A percentile compares a stretch with the other conserved stretches of the same genome.
phyloP scores from a whole-genome alignment of 2,113 vertebrate species.

The Emydocephalus ijimae region DNA sequence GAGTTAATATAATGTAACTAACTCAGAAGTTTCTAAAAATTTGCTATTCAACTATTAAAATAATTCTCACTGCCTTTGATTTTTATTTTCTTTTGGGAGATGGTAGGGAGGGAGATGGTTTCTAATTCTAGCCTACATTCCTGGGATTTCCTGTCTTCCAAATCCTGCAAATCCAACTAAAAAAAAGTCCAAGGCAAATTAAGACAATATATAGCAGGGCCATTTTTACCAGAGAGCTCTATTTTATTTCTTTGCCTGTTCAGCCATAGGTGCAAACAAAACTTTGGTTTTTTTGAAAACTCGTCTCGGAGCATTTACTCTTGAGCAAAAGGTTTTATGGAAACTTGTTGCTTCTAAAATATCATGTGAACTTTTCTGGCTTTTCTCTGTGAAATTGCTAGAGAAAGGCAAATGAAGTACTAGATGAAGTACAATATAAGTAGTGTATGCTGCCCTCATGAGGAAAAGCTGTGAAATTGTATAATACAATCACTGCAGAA shows the following conservation, averaged over 20 bases:
- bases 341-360: background rate
- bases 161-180: background rate
- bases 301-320: background rate
- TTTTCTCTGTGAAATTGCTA: rapidly evolving
- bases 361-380: background rate
- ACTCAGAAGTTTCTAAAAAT: background rate
- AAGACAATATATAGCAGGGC: background rate
- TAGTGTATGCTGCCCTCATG: constrained; percentile 49
- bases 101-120: background rate
- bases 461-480: constrained; percentile 16
- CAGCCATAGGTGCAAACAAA: background rate
- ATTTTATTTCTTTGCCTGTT: background rate
- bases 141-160: background rate
- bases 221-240: constrained; percentile 1
- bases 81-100: background rate
- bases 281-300: background rate
- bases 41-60: background rate
- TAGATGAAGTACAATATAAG: too few relatives aligned
- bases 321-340: background rate
- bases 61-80: background rate
- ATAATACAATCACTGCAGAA: background rate
- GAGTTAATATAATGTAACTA: background rate
- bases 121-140: background rate
- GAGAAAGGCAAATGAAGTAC: background rate
- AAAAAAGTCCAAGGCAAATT: background rate